Evolutionary conservation across 2,113 vertebrate genomes (phyloP).

Genomic region (Neoarius graeffei): DNA sequence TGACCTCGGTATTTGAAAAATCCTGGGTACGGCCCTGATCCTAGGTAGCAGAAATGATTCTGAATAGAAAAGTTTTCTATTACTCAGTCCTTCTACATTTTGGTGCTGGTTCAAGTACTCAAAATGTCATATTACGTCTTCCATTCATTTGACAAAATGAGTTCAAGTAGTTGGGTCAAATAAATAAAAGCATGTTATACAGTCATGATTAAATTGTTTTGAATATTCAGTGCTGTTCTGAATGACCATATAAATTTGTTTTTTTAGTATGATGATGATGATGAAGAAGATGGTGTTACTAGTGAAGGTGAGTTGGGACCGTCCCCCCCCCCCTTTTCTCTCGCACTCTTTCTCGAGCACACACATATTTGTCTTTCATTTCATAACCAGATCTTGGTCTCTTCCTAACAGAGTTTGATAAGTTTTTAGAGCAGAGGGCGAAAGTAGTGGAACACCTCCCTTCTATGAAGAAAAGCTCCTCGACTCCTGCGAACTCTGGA

Average conservation of each 20-base stretch:
- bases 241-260: background rate
- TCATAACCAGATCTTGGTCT: background rate
- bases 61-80: too few species aligned
- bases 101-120: too few species aligned
- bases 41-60: too few species aligned
- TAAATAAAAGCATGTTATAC: background rate
- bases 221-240: too few species aligned
- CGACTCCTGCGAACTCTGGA: conserved; percentile 45
- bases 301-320: conserved; percentile 67
- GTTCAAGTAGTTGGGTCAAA: too few species aligned
- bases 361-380: background rate
- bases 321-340: background rate
- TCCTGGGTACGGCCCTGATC: too few species aligned
- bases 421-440: conserved; percentile 70
- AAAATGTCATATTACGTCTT: too few species aligned
- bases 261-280: conserved; percentile 56
- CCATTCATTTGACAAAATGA: too few species aligned
- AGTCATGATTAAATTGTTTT: too few species aligned
- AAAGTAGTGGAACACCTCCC: conserved; percentile 54
- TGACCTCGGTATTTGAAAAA: too few species aligned
- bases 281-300: conserved; percentile 71
- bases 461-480: background rate
- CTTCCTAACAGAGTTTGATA: conserved; percentile 67
- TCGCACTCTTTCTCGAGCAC: background rate
- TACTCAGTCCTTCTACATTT: too few species aligned